A percentile compares a stretch with the other conserved stretches of the same genome.
These are phyloP conservation scores for Troilus luridus DNA, from an alignment of 2,888 invertebrate species.

Conservation along the genomic window DNA sequence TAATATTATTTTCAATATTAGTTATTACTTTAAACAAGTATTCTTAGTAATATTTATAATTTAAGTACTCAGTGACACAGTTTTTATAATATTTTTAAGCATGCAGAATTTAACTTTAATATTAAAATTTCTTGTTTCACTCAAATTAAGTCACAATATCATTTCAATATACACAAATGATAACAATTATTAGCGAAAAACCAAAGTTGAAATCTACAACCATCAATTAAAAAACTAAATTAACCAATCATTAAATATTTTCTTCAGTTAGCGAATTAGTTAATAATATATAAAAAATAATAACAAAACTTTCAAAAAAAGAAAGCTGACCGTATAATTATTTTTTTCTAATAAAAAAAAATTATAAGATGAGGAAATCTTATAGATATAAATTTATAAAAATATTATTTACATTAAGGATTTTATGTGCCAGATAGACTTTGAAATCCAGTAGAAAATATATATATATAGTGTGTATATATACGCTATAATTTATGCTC, in stretches of 20 bases:
- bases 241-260: not conserved
- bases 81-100: not conserved
- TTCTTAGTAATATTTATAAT: not conserved
- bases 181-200: not conserved
- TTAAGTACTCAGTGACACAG: not conserved
- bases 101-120: not conserved
- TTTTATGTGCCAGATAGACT: conserved; percentile 22
- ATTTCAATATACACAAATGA: not conserved
- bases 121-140: not conserved
- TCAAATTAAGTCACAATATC: not conserved
- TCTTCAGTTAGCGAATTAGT: not conserved
- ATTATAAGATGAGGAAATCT: not conserved
- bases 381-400: conserved; percentile 34
- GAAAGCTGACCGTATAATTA: not conserved
- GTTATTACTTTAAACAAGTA: not conserved
- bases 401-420: conserved; percentile 37
- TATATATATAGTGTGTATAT: not conserved
- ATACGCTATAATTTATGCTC: not conserved
- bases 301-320: not conserved
- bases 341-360: not conserved
- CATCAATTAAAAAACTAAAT: not conserved
- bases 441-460: conserved; percentile 19
- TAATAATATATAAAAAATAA: not conserved
- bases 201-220: too few species aligned
- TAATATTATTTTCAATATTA: not conserved